Percentiles rank a stretch among this genome's conserved stretches.
Conservation (phyloP, 2,888 invertebrate genomes). For the Geotrupes spiniger region DNA sequence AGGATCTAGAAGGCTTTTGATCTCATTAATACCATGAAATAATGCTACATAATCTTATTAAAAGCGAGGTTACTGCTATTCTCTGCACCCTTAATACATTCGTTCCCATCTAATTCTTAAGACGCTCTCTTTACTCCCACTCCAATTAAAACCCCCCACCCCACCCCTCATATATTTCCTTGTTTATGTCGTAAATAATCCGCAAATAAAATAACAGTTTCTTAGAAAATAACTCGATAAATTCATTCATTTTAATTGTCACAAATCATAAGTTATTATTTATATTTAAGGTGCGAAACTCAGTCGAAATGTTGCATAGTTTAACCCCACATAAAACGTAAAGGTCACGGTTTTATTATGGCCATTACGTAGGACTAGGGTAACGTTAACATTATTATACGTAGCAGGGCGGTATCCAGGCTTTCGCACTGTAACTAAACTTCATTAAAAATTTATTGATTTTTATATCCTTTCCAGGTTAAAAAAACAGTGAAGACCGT, state of each 20-base stretch:
- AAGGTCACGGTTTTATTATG: constrained; percentile 1
- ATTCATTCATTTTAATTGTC: constrained; percentile 5
- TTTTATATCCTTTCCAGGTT: too few species aligned
- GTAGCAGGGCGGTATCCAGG: too few species aligned
- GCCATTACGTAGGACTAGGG: too few species aligned
- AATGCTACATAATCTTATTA: constrained; percentile 75
- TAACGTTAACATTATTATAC: too few species aligned
- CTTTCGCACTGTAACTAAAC: too few species aligned
- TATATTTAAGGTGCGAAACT: too few species aligned
- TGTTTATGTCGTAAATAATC: constrained; percentile 20
- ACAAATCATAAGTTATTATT: too few species aligned
- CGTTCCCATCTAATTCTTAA: constrained; percentile 51
- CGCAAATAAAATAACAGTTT: constrained; percentile 18
- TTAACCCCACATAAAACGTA: too few species aligned
- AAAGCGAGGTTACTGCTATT: constrained; percentile 66
- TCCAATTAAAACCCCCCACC: constrained; percentile 3
- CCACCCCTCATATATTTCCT: constrained; percentile 4
- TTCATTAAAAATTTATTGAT: too few species aligned
- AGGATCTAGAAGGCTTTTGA: constrained; percentile 68
- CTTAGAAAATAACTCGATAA: constrained; percentile 10
- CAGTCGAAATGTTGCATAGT: background rate
- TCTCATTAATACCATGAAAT: constrained; percentile 74
- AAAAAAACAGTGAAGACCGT: too few species aligned
- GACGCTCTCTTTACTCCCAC: constrained; percentile 32
- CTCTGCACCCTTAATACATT: constrained; percentile 52